Evolutionary conservation across 2,113 vertebrate species (phyloP).

Genomic region (Pyxicephalus adspersus): DNA sequence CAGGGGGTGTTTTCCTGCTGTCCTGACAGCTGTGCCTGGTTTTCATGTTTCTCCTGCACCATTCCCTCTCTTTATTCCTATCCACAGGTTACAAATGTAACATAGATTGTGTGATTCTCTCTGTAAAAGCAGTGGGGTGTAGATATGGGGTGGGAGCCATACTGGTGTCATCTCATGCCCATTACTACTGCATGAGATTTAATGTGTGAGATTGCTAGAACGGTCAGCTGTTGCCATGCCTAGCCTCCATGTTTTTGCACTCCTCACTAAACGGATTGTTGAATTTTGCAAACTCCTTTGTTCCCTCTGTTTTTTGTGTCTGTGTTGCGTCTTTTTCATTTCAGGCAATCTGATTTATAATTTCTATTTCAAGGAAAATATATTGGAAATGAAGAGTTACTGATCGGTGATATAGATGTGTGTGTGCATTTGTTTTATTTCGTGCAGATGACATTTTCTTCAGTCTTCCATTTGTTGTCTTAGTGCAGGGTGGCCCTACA

Average conservation of each 20-base stretch:
- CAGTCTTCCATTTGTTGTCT: too few relatives aligned
- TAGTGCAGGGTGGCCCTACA: too few relatives aligned
- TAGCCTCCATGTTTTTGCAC: conserved; percentile 45
- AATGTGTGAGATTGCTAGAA: conserved; percentile 45
- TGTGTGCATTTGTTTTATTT: too few relatives aligned
- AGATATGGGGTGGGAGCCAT: conserved; percentile 17
- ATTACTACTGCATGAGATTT: conserved; percentile 50
- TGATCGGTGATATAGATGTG: too few relatives aligned
- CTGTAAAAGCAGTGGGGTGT: conserved; percentile 13
- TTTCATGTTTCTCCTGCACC: conserved; percentile 13
- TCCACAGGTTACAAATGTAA: conserved; percentile 22
- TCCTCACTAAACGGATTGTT: conserved; percentile 50
- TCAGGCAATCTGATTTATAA: background rate
- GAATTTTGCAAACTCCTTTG: background rate
- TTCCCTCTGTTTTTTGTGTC: conserved; percentile 17
- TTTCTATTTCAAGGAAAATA: too few relatives aligned
- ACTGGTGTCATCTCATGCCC: conserved; percentile 34
- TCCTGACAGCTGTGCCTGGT: conserved; percentile 43
- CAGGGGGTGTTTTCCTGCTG: conserved; percentile 31
- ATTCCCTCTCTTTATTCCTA: conserved; percentile 11
- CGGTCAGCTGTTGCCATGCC: conserved; percentile 5
- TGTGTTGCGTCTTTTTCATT: conserved; percentile 8
- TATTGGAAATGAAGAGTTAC: too few relatives aligned
- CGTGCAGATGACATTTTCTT: too few relatives aligned
- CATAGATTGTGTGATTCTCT: conserved; percentile 23